These are phyloP conservation scores for Sipha flava DNA, from an alignment of 1,140 invertebrate genomes.

Conservation along the genomic window DNA sequence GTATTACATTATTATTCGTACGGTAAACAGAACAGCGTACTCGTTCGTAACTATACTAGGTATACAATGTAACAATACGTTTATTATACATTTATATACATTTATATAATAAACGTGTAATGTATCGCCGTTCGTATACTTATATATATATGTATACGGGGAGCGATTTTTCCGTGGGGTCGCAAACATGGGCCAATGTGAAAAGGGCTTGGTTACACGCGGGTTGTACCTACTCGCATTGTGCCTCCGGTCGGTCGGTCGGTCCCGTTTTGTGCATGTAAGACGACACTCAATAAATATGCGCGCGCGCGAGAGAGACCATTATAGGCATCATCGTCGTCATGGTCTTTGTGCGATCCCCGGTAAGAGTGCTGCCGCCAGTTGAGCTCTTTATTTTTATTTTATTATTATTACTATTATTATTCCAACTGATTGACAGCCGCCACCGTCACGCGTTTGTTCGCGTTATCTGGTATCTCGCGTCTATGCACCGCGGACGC, in stretches of 20 bases:
- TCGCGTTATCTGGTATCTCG: neutral
- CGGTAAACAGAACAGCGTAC: no score
- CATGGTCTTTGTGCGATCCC: neutral
- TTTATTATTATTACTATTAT: no score
- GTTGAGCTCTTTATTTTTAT: slow-evolving; percentile 17
- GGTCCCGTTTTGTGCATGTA: slow-evolving; percentile 4
- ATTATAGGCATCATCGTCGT: neutral
- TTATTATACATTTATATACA: no score
- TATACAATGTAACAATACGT: no score
- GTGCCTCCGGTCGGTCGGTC: neutral
- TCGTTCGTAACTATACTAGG: no score
- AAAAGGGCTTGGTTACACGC: slow-evolving; percentile 6
- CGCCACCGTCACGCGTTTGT: neutral
- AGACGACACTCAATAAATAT: slow-evolving; percentile 22
- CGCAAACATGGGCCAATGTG: neutral
- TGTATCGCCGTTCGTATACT: no score
- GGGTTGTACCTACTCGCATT: no score
- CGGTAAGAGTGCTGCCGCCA: neutral
- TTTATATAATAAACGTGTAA: no score
- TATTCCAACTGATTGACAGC: neutral
- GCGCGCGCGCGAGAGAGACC: neutral
- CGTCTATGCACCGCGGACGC: no score
- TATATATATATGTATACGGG: no score
- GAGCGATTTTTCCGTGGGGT: neutral
- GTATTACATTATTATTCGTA: no score